Evolutionary conservation across 2,797 vertebrate species (phyloP).

Genomic region (Silurus aristotelis): DNA sequence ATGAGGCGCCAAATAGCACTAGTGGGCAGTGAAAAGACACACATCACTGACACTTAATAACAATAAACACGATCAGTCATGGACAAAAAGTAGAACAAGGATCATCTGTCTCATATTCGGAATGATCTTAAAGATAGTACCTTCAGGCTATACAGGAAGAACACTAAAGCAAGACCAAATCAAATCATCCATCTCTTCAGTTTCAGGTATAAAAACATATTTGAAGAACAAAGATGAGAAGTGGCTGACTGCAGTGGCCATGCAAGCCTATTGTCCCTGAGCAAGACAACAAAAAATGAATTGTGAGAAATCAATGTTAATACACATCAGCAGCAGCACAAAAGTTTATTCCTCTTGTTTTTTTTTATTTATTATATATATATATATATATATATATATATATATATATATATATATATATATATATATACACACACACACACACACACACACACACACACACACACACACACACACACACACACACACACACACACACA

Average conservation of each 20-base stretch:
- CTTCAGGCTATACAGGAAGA: neutral
- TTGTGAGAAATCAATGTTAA: neutral
- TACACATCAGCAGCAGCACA: neutral
- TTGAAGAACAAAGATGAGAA: constrained; percentile 33
- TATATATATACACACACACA: too few species aligned
- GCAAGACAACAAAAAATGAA: constrained; percentile 27
- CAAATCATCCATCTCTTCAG: constrained; percentile 18
- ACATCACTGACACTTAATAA: constrained; percentile 31
- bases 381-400: too few species aligned
- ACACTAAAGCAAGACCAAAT: constrained; percentile 28
- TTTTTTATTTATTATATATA: too few species aligned
- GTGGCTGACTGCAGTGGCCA: neutral
- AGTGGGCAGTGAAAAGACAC: constrained; percentile 22
- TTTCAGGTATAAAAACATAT: constrained; percentile 40
- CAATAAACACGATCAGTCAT: constrained; percentile 18
- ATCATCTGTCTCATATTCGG: neutral
- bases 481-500: too few species aligned
- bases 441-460: too few species aligned
- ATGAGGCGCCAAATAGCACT: neutral
- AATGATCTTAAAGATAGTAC: neutral
- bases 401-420: too few species aligned
- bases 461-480: too few species aligned
- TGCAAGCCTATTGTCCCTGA: constrained; percentile 24
- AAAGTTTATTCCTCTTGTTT: neutral
- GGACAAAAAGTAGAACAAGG: neutral